Evolutionary conservation across 2,797 vertebrate species (phyloP), one percentile per base, ranked within the genome.

Genomic region (Sternarchorhynchus goeldii): DNA sequence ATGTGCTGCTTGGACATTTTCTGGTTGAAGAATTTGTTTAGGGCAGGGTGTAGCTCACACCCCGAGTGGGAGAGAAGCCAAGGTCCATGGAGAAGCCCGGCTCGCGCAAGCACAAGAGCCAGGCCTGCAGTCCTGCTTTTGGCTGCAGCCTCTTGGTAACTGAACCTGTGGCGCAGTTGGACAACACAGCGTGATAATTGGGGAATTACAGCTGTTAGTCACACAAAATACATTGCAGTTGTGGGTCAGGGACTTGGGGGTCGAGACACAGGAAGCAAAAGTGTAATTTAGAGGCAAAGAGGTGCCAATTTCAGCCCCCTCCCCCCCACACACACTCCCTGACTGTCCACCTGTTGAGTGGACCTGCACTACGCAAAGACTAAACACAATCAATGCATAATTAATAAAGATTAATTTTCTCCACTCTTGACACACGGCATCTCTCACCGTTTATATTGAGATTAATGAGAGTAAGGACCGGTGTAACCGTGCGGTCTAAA

Each of bases 161-260:
- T 87, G 84, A 92, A 91, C 85, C 89, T 91, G 86, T 86, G 85
- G 86, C 88, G 74, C 90, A 91, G 91, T 92, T 91, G 92, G 92
- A 90, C 85, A 88, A 87, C 81, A 82, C 87, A 90, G 90, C 90
- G 88, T 91, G 92, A 89, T 91, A 92, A 94, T 92, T 91, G 92
- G 88, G 90, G 91, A 90, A 92, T 93, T 92, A 92, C 92, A 94
- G 90, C 91, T 91, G 89, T 94, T 94, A 93, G 93, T 94, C 93
- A 90, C 90, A 92, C 87, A 87, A 91, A 89, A 93, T 92, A 92
- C 86, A 90, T 86, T 83, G 87, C 89, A 91, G 90, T 93, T 90
- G 90, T 88, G 91, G 93, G 93, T 94, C 93, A 90, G 85, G 77
- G 90, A 88, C 87, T 88, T 86, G 78, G 88, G 88, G 90, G 88